Base-by-base conservation (phyloP, 1,140 invertebrate species). In the Lordiphosa mommai region DNA sequence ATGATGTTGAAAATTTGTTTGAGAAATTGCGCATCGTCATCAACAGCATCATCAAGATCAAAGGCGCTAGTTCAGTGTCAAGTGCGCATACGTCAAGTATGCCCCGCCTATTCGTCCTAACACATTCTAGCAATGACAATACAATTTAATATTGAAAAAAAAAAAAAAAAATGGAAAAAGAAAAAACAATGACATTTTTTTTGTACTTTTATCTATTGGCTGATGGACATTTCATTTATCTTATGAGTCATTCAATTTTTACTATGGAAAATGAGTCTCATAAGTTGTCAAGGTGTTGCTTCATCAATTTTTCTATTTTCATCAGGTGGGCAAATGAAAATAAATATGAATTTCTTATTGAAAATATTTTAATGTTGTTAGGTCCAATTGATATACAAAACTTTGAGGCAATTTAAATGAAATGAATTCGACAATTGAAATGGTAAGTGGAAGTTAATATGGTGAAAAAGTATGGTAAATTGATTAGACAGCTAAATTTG, bases 1-100 rank as follows among this genome's bases (percentile, higher is more conserved):
- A 82, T 82, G 74, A 79, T 80, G 74, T 70, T 74, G 37, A 72
- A 72, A 61, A 66, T 82, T 79, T 61, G 74, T 41, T 67, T 74
- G 61, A 80, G 47, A 71, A 71, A 82, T 82, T 67, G 65, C 71
- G 53, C 61, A 55, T 50, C 66, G 70, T 82, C 76, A 67, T 53
- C 59, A 61, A 61, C 61, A 61, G 55, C 65, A 56, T 61, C 72
- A 69, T 76, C 60, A 61, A 61, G 74, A 80, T 80, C 74, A 80
- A 80, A 82, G 76, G 29, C 66, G 60, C 57, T 80, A 82, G 68
- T 74, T 80, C 33, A 56, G 40, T 40, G 46, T 43, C 34, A 33
- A 6, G 27, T 46, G 56, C 41, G 33, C 58, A 57, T 23, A 12
- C 20, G 16, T 27, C 41, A 29, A n/a, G 5, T 23, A 33, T 10